Percentiles rank a stretch among this genome's conserved stretches.
Evolutionary conservation across 2,888 invertebrate species (phyloP).

Genomic region (Hypselothyrea guttata): DNA sequence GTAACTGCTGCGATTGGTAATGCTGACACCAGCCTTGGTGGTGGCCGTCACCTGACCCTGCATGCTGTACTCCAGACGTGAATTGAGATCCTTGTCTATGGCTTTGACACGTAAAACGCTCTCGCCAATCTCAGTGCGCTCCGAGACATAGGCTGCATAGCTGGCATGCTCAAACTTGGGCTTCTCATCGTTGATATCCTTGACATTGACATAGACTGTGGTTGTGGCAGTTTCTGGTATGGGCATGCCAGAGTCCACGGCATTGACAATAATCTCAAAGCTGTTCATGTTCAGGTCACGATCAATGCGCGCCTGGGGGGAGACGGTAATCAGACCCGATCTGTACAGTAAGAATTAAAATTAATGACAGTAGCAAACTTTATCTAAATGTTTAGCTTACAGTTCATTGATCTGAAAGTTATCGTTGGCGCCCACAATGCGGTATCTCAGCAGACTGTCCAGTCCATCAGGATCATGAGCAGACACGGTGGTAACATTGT

Average conservation of each 20-base stretch:
- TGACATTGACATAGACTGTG: slow-evolving; percentile 87
- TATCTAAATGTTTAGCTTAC: slow-evolving; percentile 82
- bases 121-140: slow-evolving; percentile 86
- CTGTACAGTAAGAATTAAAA: slow-evolving; percentile 80
- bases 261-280: slow-evolving; percentile 88
- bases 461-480: slow-evolving; percentile 92
- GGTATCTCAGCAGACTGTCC: slow-evolving; percentile 87
- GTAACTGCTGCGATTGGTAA: slow-evolving; percentile 85
- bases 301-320: slow-evolving; percentile 88
- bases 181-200: slow-evolving; percentile 91
- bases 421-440: slow-evolving; percentile 89
- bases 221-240: slow-evolving; percentile 90
- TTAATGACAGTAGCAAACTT: no score
- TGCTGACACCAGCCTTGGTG: slow-evolving; percentile 88
- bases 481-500: slow-evolving; percentile 87
- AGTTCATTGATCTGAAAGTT: slow-evolving; percentile 89
- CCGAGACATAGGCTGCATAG: slow-evolving; percentile 88
- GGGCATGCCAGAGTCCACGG: slow-evolving; percentile 89
- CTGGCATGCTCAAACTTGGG: slow-evolving; percentile 87
- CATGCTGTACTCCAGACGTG: slow-evolving; percentile 87
- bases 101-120: slow-evolving; percentile 87
- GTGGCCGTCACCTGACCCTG: slow-evolving; percentile 87
- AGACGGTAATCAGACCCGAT: slow-evolving; percentile 87
- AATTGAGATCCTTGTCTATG: slow-evolving; percentile 87
- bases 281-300: slow-evolving; percentile 86